These are phyloP conservation scores for Eidolon helvum DNA, from an alignment of 2,113 vertebrate genomes.

Conservation along the genomic window DNA sequence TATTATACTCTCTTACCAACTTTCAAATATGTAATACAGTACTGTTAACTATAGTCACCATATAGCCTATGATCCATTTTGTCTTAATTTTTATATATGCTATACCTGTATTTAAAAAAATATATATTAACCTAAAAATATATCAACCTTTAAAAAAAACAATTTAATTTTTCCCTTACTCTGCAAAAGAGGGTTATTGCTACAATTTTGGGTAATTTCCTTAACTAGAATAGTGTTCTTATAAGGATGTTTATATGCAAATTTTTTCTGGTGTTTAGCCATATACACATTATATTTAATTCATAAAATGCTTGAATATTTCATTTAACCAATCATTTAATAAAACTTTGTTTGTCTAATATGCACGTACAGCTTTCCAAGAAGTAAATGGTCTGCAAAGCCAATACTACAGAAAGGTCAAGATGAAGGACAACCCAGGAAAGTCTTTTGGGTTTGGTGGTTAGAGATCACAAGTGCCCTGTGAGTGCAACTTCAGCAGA, in stretches of 20 bases:
- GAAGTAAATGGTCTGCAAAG: not conserved
- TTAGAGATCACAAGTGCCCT: not conserved
- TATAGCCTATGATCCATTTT: not conserved
- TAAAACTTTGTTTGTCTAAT: not conserved
- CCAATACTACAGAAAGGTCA: not conserved
- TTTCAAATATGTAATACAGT: not conserved
- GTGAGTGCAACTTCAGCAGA: not conserved
- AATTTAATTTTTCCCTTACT: constrained; percentile 6
- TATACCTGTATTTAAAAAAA: not conserved
- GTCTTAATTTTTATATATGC: not conserved
- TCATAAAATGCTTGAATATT: not conserved
- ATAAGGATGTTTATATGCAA: not conserved
- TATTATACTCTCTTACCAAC: not conserved
- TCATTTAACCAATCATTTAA: not conserved
- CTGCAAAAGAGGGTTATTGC: not conserved
- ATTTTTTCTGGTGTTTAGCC: not conserved
- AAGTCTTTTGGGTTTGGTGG: not conserved
- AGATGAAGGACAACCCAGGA: not conserved
- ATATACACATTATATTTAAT: not conserved
- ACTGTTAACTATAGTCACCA: not conserved
- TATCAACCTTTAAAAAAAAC: not conserved
- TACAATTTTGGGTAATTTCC: not conserved
- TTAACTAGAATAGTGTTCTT: not conserved
- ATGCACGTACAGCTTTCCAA: not conserved
- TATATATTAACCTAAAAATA: not conserved